Evolutionary conservation across 2,113 vertebrate species (phyloP).

Genomic region (Epinephelus moara): DNA sequence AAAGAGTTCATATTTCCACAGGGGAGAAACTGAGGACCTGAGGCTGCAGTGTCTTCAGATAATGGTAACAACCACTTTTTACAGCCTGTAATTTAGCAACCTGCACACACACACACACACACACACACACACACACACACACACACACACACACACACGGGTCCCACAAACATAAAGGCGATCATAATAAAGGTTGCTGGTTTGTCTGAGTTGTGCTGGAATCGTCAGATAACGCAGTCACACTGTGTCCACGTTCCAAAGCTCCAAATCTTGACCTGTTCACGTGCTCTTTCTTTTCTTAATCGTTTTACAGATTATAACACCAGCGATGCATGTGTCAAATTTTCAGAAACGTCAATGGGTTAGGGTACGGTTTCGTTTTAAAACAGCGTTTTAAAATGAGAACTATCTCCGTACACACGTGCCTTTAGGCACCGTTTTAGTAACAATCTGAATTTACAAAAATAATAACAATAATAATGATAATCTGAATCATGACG

Average conservation of each 20-base stretch:
- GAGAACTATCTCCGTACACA: too few species aligned
- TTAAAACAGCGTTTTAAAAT: too few species aligned
- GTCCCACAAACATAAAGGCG: slow-evolving; percentile 28
- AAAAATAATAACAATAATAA: too few species aligned
- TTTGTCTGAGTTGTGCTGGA: slow-evolving; percentile 9
- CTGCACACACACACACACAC: neutral
- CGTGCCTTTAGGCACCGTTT: too few species aligned
- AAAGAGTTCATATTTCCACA: neutral
- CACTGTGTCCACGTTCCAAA: neutral
- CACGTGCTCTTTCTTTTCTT: neutral
- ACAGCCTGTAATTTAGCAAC: slow-evolving; percentile 54
- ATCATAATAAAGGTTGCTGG: slow-evolving; percentile 35
- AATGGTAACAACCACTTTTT: slow-evolving; percentile 37
- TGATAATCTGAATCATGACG: too few species aligned
- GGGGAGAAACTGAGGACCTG: slow-evolving; percentile 29
- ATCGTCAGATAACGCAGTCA: neutral
- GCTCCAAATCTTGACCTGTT: neutral
- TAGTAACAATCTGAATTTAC: too few species aligned
- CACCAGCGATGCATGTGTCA: neutral
- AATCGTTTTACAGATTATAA: neutral
- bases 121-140: neutral
- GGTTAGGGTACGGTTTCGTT: too few species aligned
- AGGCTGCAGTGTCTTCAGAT: slow-evolving; percentile 35
- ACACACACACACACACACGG: slow-evolving; percentile 6
- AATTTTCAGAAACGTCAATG: neutral